These are phyloP conservation scores for Panurus biarmicus DNA, from an alignment of 2,113 vertebrate species.

Conservation along the genomic window DNA sequence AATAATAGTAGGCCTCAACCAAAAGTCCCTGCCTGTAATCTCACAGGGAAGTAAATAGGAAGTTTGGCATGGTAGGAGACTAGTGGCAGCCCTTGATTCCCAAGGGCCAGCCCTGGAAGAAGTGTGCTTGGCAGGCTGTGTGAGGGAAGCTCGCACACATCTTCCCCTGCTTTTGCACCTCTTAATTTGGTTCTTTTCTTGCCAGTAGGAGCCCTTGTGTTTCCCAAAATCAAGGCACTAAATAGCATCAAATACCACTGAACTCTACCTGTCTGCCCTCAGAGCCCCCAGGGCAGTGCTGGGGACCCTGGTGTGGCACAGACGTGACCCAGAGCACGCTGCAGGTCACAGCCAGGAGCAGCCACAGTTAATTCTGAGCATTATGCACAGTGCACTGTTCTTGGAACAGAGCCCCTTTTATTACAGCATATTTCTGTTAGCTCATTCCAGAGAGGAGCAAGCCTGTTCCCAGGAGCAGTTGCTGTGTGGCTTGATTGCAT, in stretches of 20 bases:
- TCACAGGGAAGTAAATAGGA: background rate
- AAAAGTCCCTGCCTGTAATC: background rate
- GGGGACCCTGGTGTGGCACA: background rate
- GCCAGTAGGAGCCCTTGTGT: background rate
- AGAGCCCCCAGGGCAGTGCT: background rate
- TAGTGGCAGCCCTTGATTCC: background rate
- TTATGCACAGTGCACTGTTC: background rate
- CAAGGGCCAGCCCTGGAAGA: background rate
- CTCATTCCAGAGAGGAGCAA: background rate
- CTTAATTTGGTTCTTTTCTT: background rate
- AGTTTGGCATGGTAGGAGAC: background rate
- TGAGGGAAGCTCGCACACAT: background rate
- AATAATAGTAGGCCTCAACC: background rate
- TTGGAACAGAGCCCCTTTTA: slow-evolving; percentile 26
- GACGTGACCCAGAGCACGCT: background rate
- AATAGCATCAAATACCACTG: background rate
- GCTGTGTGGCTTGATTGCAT: background rate
- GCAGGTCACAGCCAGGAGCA: background rate
- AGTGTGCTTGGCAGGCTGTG: background rate
- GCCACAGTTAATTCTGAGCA: background rate
- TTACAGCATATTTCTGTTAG: background rate
- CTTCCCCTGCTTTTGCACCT: background rate
- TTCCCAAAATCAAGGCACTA: background rate
- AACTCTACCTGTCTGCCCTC: background rate
- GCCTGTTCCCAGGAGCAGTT: background rate